Conservation (phyloP, 1,140 invertebrate genomes). For the Dermatophagoides farinae region DNA sequence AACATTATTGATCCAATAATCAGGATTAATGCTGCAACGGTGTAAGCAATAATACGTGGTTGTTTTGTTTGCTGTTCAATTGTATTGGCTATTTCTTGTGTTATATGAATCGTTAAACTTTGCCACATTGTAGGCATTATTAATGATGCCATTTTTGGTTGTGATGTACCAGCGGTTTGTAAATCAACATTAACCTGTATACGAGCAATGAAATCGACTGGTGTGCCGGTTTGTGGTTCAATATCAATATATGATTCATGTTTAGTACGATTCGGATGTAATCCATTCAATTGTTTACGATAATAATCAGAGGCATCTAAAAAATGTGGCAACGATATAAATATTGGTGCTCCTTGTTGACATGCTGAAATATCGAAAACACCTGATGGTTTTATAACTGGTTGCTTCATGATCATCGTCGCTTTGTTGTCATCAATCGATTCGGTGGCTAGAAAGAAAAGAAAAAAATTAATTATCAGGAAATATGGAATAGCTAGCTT, state of each 20-base stretch:
- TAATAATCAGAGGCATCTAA: constrained; percentile 58
- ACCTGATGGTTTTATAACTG: constrained; percentile 8
- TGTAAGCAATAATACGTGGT: neutral
- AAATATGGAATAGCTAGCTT: no score
- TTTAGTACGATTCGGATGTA: constrained; percentile 44
- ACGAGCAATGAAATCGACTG: constrained; percentile 16
- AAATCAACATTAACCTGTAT: constrained; percentile 20
- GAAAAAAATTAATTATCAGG: no score
- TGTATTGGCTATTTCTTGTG: constrained; percentile 11
- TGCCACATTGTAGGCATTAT: constrained; percentile 20
- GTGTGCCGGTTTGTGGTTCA: constrained; percentile 41
- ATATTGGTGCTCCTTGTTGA: constrained; percentile 47
- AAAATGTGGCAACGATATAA: constrained; percentile 76
- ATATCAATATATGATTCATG: constrained; percentile 63
- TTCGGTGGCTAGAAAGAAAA: neutral
- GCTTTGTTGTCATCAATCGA: neutral
- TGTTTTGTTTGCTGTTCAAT: neutral
- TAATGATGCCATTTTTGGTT: constrained; percentile 15
- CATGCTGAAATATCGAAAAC: constrained; percentile 15
- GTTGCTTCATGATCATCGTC: no score
- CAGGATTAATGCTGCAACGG: neutral
- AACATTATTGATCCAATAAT: neutral
- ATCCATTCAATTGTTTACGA: constrained; percentile 49
- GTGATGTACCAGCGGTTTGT: neutral
- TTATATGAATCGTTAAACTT: constrained; percentile 13